Base-by-base conservation (phyloP, 2,113 vertebrate species). In the Halichoerus grypus region DNA sequence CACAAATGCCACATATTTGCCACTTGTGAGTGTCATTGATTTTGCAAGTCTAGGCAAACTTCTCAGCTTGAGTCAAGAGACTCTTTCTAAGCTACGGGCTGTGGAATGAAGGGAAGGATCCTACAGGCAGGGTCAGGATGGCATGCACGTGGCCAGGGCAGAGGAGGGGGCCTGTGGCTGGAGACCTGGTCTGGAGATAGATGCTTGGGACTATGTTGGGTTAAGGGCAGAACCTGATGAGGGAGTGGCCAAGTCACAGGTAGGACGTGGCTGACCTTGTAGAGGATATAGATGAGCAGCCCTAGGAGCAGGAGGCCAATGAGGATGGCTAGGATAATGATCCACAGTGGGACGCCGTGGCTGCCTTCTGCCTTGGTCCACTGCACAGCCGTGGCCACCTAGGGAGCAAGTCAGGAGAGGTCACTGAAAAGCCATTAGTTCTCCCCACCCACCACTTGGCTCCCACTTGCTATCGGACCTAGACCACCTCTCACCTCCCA, bases 251-350 rank as follows among this genome's bases (percentile, higher is more conserved):
- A 76, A 31, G 39, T 72, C 6, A 7, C 6, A 8, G 42, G 59
- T 31, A 74, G 82, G 77, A 22, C 6, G 21, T 28, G 14, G 97
- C 99, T 98, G 86, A 99, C 99, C 99, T 99, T 99, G 98, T 99
- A 99, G 11, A 99, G 98, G 83, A 99, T 98, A 19, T 99, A 99
- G 98, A 99, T 99, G 95, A 99, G 99, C 8, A 99, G 98, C 19
- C 99, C 99, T 9, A 99, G 98, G 28, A 99, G 99, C 92, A 99
- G 97, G 53, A 99, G 99, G 65, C 99, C 99, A n/a, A 99, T 98
- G 81, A 99, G 98, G 94, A 99, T 99, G 91, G 99, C 99, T 91
- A 99, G 97, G 94, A 99, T 99, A 88, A 99, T 99, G 95, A 99
- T 99, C 99, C 99, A 99, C 67, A 99, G 97, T 0, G 99, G 99